Percentiles rank a stretch among this genome's conserved stretches.
Conservation (phyloP, 2,888 invertebrate genomes). For the Rhyacophila evoluta region DNA sequence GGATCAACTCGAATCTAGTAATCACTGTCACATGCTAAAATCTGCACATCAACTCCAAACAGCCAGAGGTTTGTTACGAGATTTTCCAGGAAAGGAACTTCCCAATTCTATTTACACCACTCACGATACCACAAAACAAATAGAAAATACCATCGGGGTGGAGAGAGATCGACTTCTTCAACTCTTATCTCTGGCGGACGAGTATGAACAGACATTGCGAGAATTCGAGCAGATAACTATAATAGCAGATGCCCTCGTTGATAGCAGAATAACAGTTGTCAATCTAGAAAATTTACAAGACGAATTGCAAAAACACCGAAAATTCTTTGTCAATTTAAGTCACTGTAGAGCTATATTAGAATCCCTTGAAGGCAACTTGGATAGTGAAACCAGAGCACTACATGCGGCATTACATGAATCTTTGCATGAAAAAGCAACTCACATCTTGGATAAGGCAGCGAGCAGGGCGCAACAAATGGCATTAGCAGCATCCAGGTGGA, state of each 20-base stretch:
- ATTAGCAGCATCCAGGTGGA: constrained; percentile 87
- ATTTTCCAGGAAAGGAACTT: constrained; percentile 78
- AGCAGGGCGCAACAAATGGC: constrained; percentile 86
- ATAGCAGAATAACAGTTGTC: constrained; percentile 80
- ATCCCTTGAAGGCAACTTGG: constrained; percentile 86
- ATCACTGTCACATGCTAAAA: constrained; percentile 73
- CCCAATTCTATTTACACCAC: constrained; percentile 76
- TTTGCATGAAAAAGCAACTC: constrained; percentile 80
- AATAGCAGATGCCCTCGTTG: constrained; percentile 84
- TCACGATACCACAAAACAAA: constrained; percentile 76
- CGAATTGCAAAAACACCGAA: constrained; percentile 90
- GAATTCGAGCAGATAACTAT: constrained; percentile 89
- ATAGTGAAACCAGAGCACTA: constrained; percentile 80
- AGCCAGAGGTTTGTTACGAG: constrained; percentile 74
- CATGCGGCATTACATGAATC: constrained; percentile 81
- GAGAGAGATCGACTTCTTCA: constrained; percentile 84
- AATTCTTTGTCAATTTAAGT: constrained; percentile 89
- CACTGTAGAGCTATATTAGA: constrained; percentile 89
- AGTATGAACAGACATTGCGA: constrained; percentile 88
- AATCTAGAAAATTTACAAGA: constrained; percentile 86
- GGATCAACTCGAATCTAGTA: constrained; percentile 77
- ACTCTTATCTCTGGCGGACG: constrained; percentile 81
- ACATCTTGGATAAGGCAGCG: constrained; percentile 84
- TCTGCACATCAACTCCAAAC: constrained; percentile 73
- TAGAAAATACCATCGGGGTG: constrained; percentile 76